phyloP scores from a whole-genome alignment of 2,888 invertebrate genomes.

The Cheilosia variabilis region DNA sequence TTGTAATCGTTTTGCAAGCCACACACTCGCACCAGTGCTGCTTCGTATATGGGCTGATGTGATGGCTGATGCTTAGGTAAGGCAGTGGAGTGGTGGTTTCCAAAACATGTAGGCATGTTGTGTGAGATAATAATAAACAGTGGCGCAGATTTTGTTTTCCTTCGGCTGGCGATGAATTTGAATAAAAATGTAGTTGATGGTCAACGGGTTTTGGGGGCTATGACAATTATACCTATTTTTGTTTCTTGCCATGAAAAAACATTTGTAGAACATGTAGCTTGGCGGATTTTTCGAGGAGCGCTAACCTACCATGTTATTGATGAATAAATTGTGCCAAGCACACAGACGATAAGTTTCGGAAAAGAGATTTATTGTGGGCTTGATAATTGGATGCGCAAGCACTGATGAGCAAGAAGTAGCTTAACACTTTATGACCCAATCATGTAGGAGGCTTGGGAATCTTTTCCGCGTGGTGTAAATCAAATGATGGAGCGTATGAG shows the following conservation, averaged over 20 bases:
- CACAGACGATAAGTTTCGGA: background rate
- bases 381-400: background rate
- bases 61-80: conserved; percentile 9
- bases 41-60: conserved; percentile 10
- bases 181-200: conserved; percentile 74
- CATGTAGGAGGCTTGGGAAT: too few species aligned
- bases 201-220: conserved; percentile 56
- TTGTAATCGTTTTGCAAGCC: conserved; percentile 39
- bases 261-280: conserved; percentile 49
- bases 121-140: conserved; percentile 59
- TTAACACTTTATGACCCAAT: too few species aligned
- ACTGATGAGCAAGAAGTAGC: background rate
- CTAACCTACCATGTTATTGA: conserved; percentile 25
- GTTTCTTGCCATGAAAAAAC: conserved; percentile 3
- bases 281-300: conserved; percentile 1
- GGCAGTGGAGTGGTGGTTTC: conserved; percentile 27
- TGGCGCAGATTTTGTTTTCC: conserved; percentile 17
- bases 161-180: conserved; percentile 54
- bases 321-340: conserved; percentile 57
- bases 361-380: background rate
- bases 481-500: too few species aligned
- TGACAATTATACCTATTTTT: conserved; percentile 27
- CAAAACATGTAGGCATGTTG: conserved; percentile 46
- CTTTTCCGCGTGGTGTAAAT: too few species aligned
- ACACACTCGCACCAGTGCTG: background rate